Base-by-base conservation (phyloP, 2,888 invertebrate genomes). In the Tetropium fuscum region DNA sequence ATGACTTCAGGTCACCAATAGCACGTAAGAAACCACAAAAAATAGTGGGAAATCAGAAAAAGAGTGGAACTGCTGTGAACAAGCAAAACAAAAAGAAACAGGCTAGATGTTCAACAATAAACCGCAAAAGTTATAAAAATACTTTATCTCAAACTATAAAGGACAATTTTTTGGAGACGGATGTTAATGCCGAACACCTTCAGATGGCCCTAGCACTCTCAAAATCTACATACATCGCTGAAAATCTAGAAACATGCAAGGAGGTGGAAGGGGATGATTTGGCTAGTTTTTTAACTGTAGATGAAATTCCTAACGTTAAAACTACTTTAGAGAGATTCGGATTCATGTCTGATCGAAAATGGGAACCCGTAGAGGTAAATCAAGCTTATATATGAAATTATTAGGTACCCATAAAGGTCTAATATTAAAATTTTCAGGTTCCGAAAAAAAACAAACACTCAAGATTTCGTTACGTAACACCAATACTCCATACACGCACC, bases 161-260 rank as follows among this genome's bases (percentile, higher is more conserved):
- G 81, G 69, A 78, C 73, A 72, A 82, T 84, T 60, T 86, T 82
- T 58, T 72, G 78, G 63, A 80, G 79, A 71, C 83, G 48, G 87
- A 89, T 75, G 81, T 88, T 40, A 87, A 89, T 80, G 81, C 87
- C 0, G 88, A 90, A 69, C 87, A 90, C 66, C 79, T 90, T 60
- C 88, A 89, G 75, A 72, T 90, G 77, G 90, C 89, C 36, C 82
- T 90, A 67, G 89, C 89, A 8, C 75, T 90, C 57, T 90, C 90
- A 1, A 86, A 85, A 73, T 90, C 90, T 0, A 74, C 84, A 2
- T 73, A 74, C 59, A 72, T 74, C 30, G 64, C 64, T 57, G 63
- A 65, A 43, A 58, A 58, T 49, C 60, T 57, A n/a, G 55, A 60
- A 36, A 20, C 15, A n/a, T 32, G 15, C 16, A 63, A 60, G 22